Evolutionary conservation across 2,888 invertebrate genomes (phyloP).

Genomic region (Epicampocera succincta): DNA sequence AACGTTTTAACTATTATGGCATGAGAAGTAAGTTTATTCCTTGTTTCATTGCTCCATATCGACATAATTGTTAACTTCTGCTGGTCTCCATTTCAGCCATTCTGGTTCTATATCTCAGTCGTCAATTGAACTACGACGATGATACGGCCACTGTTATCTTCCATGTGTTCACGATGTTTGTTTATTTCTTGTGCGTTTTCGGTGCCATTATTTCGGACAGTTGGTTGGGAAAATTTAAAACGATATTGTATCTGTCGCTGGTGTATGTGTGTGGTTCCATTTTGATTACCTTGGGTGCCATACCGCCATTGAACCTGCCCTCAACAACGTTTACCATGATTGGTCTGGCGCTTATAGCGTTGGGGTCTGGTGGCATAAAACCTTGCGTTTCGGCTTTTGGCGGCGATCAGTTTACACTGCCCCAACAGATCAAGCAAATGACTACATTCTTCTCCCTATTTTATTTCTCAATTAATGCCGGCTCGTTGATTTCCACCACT

Average conservation of each 20-base stretch:
- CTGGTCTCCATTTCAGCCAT: conserved; percentile 86
- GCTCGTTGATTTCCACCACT: conserved; percentile 93
- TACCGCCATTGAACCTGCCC: conserved; percentile 85
- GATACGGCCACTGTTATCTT: conserved; percentile 92
- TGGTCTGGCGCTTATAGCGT: conserved; percentile 88
- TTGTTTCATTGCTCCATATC: not conserved
- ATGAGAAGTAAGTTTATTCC: conserved; percentile 91
- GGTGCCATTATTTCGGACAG: conserved; percentile 98
- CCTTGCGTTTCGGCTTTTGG: conserved; percentile 98
- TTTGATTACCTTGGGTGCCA: conserved; percentile 86
- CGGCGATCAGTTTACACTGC: conserved; percentile 94
- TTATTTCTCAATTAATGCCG: conserved; percentile 96
- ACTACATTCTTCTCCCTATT: conserved; percentile 95
- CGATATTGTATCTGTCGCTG: conserved; percentile 92
- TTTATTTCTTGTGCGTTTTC: conserved; percentile 84
- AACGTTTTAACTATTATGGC: conserved; percentile 98
- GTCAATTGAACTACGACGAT: conserved; percentile 88
- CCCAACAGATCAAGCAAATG: conserved; percentile 89
- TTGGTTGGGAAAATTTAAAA: conserved; percentile 92
- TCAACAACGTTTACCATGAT: conserved; percentile 83
- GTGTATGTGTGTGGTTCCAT: conserved; percentile 92
- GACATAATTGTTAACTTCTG: too few species aligned
- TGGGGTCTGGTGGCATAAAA: conserved; percentile 97
- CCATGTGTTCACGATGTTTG: conserved; percentile 93
- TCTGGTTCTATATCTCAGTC: conserved; percentile 92